Evolutionary conservation across 2,797 vertebrate genomes (phyloP), one percentile per base, ranked within the genome.

Genomic region (Myotis myotis): DNA sequence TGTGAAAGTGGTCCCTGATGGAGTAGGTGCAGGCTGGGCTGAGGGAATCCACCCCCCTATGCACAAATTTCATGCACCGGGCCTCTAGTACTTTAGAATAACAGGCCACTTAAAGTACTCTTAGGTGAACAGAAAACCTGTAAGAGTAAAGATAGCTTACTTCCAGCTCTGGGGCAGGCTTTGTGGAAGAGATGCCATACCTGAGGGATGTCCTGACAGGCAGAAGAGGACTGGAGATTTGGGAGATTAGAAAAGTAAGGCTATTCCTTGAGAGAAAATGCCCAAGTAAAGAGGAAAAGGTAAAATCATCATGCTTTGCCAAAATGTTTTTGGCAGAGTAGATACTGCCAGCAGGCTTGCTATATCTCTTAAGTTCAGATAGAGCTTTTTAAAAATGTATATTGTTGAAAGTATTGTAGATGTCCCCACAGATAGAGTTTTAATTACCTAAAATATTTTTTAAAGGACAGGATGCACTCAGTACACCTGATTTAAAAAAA

Each of bases 401-500:
- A n/a, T n/a, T 64, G 62, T 64, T 64, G 15, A 64, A 25, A 64
- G 60, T n/a, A 64, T 64, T 30, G n/a, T 15, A 64, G 30, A n/a
- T 64, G 30, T 64, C 62, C 30, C 30, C 62, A 64, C 62, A 91
- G n/a, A 87, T 19, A 82, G 75, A 90, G 36, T 71, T 95, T 89
- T 83, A 89, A 66, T 51, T 70, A 72, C 11, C 12, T 62, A 74
- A 92, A 70, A 55, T 81, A 55, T 72, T 90, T 75, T 90, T 72
- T 81, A 82, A 95, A 64, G 62, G 44, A n/a, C 82, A 88, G 28
- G 47, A 92, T 85, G 20, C 19, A 85, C 41, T 92, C 23, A 47
- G 49, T 76, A 33, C 15, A 87, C 16, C 12, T 20, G 30, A 36
- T 15, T 64, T n/a, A 3, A 4, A 25, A 60, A 60, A 60, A 60